These are phyloP conservation scores for Arbacia lixula DNA, from an alignment of 53 echinoderm and acorn worm species.

Conservation along the genomic window DNA sequence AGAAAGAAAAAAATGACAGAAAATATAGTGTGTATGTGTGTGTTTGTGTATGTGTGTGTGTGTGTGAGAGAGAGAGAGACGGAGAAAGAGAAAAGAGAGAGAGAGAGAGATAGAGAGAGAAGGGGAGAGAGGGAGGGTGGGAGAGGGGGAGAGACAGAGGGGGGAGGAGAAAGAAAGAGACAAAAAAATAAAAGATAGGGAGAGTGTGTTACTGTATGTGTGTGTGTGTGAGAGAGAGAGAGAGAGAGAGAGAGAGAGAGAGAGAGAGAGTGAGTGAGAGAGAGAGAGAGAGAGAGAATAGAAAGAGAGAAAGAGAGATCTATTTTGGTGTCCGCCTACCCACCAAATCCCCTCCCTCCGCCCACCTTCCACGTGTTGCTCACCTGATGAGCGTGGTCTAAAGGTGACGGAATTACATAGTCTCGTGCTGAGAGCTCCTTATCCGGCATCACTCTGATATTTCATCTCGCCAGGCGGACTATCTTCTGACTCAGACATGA, in stretches of 20 bases:
- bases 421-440: too few relatives aligned
- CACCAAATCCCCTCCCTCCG: too few relatives aligned
- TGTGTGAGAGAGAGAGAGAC: neutral
- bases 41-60: too few relatives aligned
- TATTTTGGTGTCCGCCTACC: too few relatives aligned
- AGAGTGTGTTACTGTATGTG: neutral
- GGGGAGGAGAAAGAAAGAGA: neutral
- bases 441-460: too few relatives aligned
- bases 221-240: neutral
- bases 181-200: neutral
- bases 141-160: neutral
- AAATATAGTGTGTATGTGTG: neutral
- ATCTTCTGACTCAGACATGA: too few relatives aligned
- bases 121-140: neutral
- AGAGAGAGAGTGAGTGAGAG: neutral
- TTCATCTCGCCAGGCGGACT: too few relatives aligned
- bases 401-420: too few relatives aligned
- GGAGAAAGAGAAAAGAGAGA: neutral
- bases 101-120: neutral
- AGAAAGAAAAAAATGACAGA: neutral
- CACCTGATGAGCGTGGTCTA: too few relatives aligned
- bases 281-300: neutral
- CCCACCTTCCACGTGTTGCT: too few relatives aligned
- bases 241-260: neutral
- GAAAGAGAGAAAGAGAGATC: neutral